These are phyloP conservation scores for Arothron firmamentum DNA, from an alignment of 2,113 vertebrate species.

Conservation along the genomic window DNA sequence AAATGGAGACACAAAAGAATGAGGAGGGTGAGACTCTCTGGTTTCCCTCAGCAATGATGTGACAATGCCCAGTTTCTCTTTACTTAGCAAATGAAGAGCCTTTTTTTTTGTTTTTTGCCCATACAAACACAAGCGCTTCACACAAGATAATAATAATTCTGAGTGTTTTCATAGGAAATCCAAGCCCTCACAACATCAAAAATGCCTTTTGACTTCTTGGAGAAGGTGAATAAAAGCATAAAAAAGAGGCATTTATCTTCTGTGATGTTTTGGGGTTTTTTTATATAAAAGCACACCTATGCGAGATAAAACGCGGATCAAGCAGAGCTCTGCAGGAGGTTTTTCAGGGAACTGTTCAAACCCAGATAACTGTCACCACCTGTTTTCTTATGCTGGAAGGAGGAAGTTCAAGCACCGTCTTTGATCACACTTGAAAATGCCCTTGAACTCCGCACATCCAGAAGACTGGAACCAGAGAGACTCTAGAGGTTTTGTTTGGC, in stretches of 20 bases:
- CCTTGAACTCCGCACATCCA: conserved; percentile 33
- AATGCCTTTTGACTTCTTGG: conserved; percentile 34
- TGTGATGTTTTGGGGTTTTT: conserved; percentile 9
- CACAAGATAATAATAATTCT: background rate
- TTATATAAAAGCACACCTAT: background rate
- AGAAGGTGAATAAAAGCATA: conserved; percentile 8
- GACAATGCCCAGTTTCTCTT: no score
- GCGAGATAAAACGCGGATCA: conserved; percentile 12
- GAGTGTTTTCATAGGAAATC: conserved; percentile 11
- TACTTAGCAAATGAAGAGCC: background rate
- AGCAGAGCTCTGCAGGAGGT: conserved; percentile 31
- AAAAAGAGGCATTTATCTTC: conserved; percentile 22
- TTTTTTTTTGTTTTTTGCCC: no score
- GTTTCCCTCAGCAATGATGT: background rate
- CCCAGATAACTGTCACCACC: conserved; percentile 14
- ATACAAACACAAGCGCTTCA: background rate
- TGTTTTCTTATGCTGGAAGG: conserved; percentile 11
- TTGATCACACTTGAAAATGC: conserved; percentile 25
- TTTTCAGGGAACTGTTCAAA: conserved; percentile 26
- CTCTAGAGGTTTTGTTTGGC: background rate
- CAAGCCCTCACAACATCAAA: conserved; percentile 7
- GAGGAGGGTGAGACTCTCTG: conserved; percentile 1
- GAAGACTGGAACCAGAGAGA: background rate
- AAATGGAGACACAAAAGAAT: background rate
- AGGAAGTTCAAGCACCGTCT: conserved; percentile 25